Percentiles rank a stretch among this genome's conserved stretches.
Evolutionary conservation across 2,797 vertebrate species (phyloP).

Genomic region (Nyctibius grandis): DNA sequence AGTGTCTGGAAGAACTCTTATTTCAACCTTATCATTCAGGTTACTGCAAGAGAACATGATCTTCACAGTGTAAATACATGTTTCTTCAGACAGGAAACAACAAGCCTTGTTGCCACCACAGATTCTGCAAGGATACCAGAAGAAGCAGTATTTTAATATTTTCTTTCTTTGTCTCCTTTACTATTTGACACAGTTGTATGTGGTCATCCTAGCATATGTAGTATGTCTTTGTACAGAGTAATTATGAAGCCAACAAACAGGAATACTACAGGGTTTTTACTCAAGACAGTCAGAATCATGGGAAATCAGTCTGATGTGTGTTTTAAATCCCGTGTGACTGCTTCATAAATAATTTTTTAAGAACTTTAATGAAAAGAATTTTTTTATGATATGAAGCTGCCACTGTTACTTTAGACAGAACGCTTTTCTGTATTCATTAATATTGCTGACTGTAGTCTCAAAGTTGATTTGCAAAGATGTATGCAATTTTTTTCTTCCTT

Average conservation of each 20-base stretch:
- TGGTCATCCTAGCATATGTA: background rate
- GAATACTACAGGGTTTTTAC: background rate
- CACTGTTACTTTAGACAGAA: background rate
- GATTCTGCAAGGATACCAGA: background rate
- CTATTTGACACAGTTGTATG: background rate
- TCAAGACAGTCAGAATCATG: background rate
- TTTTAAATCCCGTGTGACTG: background rate
- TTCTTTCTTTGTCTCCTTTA: background rate
- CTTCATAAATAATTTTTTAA: constrained; percentile 22
- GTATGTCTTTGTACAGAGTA: background rate
- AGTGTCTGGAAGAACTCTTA: background rate
- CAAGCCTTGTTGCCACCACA: background rate
- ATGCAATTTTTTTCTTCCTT: background rate
- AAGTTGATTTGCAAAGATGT: background rate
- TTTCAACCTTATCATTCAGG: background rate
- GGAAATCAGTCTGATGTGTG: background rate
- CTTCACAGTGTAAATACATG: background rate
- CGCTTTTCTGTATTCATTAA: constrained; percentile 5
- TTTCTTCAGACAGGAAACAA: constrained; percentile 8
- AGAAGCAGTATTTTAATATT: background rate
- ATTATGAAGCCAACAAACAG: background rate
- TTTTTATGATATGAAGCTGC: background rate
- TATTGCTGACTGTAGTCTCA: constrained; percentile 32
- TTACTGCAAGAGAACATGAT: background rate
- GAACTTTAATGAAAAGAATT: background rate